Conservation (phyloP, 2,797 vertebrate species). For the Alca torda region DNA sequence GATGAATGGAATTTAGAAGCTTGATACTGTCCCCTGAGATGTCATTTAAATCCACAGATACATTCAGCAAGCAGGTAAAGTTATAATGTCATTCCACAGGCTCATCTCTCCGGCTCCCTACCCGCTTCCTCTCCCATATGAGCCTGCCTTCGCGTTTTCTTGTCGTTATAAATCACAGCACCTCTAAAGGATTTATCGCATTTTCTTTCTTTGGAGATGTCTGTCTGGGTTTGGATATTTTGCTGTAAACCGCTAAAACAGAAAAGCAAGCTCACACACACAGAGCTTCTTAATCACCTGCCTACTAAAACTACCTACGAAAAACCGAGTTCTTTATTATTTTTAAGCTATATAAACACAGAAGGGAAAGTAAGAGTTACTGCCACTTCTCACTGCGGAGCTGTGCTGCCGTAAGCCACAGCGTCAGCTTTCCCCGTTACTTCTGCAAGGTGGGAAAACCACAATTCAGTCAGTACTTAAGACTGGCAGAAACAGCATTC, state of each 20-base stretch:
- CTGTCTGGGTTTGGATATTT: neutral
- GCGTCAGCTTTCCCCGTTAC: accelerated
- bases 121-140: neutral
- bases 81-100: conserved; percentile 56
- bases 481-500: neutral
- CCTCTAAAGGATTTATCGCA: conserved; percentile 25
- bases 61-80: conserved; percentile 51
- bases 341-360: neutral
- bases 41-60: conserved; percentile 80
- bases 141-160: neutral
- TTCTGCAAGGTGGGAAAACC: neutral
- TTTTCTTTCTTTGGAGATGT: conserved; percentile 7
- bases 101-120: conserved; percentile 49
- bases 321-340: neutral
- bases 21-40: conserved; percentile 89
- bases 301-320: neutral
- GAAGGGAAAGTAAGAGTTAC: neutral
- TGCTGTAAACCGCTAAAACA: neutral
- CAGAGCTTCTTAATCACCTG: neutral
- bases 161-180: neutral
- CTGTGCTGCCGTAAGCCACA: neutral
- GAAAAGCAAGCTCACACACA: neutral
- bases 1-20: conserved; percentile 87
- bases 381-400: neutral
- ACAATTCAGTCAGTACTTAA: neutral